phyloP scores from a whole-genome alignment of 2,888 invertebrate genomes.

The Omphaloscelis lunosa region DNA sequence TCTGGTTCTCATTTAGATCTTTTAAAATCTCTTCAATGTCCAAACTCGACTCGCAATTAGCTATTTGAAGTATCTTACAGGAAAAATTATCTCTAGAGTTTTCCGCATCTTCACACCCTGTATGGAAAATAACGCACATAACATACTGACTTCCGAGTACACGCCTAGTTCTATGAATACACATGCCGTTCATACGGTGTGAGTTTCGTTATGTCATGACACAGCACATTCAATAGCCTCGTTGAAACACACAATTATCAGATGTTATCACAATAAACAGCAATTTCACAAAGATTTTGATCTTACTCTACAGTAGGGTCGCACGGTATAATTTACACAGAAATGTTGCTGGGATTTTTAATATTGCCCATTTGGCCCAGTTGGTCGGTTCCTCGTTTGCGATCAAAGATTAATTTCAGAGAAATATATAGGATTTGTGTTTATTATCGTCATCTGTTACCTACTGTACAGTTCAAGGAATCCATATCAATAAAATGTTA shows the following conservation, averaged over 20 bases:
- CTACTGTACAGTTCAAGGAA: constrained; percentile 40
- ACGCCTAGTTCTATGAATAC: constrained; percentile 34
- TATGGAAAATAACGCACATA: constrained; percentile 37
- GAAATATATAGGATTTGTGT: constrained; percentile 37
- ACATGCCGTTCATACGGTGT: constrained; percentile 11
- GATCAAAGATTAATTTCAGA: constrained; percentile 56
- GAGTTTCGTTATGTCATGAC: constrained; percentile 34
- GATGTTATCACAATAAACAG: constrained; percentile 55
- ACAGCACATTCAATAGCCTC: constrained; percentile 26
- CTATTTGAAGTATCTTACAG: not conserved
- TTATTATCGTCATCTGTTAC: constrained; percentile 35
- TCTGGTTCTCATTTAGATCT: constrained; percentile 17
- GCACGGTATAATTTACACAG: constrained; percentile 60
- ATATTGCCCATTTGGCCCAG: constrained; percentile 50
- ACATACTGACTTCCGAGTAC: constrained; percentile 49
- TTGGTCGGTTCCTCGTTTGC: constrained; percentile 44
- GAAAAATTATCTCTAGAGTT: constrained; percentile 11
- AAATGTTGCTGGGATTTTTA: constrained; percentile 46
- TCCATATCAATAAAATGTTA: constrained; percentile 30
- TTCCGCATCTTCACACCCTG: constrained; percentile 30
- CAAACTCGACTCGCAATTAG: not conserved
- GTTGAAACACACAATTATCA: constrained; percentile 51
- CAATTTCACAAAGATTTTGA: constrained; percentile 60
- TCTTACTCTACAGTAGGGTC: constrained; percentile 62
- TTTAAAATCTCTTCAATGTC: constrained; percentile 29